phyloP scores from a whole-genome alignment of 2,113 vertebrate genomes.

The Maccullochella peelii region DNA sequence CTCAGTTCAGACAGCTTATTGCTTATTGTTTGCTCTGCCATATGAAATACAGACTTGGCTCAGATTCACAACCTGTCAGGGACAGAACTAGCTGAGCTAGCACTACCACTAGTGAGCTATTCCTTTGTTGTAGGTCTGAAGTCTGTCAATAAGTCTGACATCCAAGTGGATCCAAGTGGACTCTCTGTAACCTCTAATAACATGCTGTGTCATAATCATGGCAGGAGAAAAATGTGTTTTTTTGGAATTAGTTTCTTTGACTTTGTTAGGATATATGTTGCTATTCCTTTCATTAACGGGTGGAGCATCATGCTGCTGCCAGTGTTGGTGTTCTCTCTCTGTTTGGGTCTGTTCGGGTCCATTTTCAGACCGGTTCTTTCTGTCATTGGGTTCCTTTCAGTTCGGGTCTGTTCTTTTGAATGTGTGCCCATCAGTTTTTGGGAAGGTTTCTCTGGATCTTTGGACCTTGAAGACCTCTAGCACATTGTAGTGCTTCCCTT shows the following conservation, averaged over 20 bases:
- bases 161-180: neutral
- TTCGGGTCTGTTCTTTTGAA: neutral
- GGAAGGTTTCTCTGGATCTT: neutral
- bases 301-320: neutral
- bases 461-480: neutral
- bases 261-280: neutral
- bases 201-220: neutral
- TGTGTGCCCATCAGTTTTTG: too few relatives aligned
- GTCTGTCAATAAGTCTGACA: neutral
- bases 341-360: neutral
- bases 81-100: neutral
- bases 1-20: neutral
- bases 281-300: neutral
- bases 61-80: neutral
- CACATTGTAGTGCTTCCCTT: neutral
- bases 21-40: conserved; percentile 6
- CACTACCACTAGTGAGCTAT: neutral
- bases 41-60: conserved; percentile 7
- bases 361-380: too few relatives aligned
- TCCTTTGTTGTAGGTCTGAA: neutral
- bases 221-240: neutral
- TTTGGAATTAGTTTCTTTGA: neutral
- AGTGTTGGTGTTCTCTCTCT: neutral
- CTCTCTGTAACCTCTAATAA: neutral
- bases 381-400: neutral